These are phyloP conservation scores for Daktulosphaira vitifoliae DNA, from an alignment of 1,140 invertebrate genomes.

Conservation along the genomic window DNA sequence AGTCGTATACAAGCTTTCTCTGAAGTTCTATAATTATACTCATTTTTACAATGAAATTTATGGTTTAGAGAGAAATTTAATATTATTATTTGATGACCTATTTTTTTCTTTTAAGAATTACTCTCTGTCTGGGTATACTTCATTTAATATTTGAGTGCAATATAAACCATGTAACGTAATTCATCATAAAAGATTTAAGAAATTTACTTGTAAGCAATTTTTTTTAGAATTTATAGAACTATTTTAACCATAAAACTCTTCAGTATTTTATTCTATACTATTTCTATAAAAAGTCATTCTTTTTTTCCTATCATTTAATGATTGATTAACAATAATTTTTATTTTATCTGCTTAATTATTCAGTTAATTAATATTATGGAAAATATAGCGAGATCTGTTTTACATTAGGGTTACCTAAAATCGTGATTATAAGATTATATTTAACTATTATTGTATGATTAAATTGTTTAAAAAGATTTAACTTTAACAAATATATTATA, in stretches of 20 bases:
- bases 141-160: no score
- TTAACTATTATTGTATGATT: not conserved
- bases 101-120: no score
- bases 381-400: not conserved
- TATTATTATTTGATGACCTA: no score
- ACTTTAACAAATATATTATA: no score
- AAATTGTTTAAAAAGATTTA: no score
- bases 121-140: no score
- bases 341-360: conserved; percentile 20
- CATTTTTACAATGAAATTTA: no score
- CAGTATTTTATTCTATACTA: not conserved
- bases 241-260: no score
- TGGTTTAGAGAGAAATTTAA: not conserved
- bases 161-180: no score
- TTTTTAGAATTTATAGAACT: no score
- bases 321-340: conserved; percentile 4
- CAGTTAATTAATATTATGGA: conserved; percentile 26
- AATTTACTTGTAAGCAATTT: no score
- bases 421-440: not conserved
- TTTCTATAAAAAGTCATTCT: not conserved
- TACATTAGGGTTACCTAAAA: not conserved
- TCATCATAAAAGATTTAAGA: no score
- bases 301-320: conserved; percentile 13
- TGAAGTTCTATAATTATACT: not conserved
- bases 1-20: not conserved